Base-by-base conservation (phyloP, 2,113 vertebrate species). In the Hypanus sabinus region DNA sequence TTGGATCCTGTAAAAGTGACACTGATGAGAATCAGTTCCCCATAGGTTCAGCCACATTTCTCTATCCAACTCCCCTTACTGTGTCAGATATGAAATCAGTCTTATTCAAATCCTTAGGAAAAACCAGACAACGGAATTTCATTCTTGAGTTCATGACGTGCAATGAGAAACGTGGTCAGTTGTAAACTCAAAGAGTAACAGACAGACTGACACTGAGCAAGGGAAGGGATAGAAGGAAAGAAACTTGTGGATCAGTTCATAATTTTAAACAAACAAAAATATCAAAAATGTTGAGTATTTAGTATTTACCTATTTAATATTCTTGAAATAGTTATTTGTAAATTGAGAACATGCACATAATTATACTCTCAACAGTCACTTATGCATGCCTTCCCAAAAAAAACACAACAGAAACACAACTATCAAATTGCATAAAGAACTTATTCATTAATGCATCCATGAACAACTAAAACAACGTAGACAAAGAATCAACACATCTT, bases 31-130 rank as follows among this genome's bases (percentile, higher is more conserved):
- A 57, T 65, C 60, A 65, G 85, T 60, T 90, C 65, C 85, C 83
- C 83, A 62, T 57, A n/a, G 30, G 57, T 62, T 90, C 85, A 90
- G 85, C 85, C 62, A 65, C 60, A 62, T 87, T n/a, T 90, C 55
- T 14, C 83, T n/a, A 6, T n/a, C 27, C 55, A 62, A 62, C 30
- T 87, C n/a, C 60, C 60, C 30, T 85, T 20, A 22, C 24, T 68
- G 83, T 60, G 60, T 90, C 85, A 33, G 14, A 16, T 60, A 65
- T n/a, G 12, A 68, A 65, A 90, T 62, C 85, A 90, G 30, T 16
- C 14, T 90, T 90, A 20, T 33, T 33, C 16, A 90, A 65, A 36
- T 68, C 57, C 85, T 90, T 33, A 16, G 27, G n/a, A n/a, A 90
- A 65, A 65, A 33, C 46, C 46, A 46, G 46, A 46, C 3, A 3